Base-by-base conservation (phyloP, 1,140 invertebrate species). In the Pectinophora gossypiella region DNA sequence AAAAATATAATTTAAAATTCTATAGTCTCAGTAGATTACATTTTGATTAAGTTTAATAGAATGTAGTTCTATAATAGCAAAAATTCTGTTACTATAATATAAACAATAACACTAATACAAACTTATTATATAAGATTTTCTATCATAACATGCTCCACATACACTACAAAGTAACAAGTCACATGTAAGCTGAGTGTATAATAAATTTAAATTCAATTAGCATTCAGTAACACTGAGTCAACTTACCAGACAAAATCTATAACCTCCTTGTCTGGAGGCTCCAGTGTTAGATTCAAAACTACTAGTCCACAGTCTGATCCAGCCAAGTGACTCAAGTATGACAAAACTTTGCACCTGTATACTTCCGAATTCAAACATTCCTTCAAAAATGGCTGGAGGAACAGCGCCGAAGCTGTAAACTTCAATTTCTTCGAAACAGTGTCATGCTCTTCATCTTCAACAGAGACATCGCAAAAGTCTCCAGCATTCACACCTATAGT, bases 181-280 rank as follows among this genome's bases (percentile, higher is more conserved):
- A 5, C 9, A 32, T 2, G 27, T 32, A 32, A 12, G 27, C 1
- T 1, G n/a, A 23, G 10, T 4, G 22, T 23, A 23, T 5, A 23
- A 23, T 23, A 23, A 10, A 10, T 10, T 4, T 32, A 9, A 32
- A 32, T 32, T 32, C 2, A 32, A 32, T 32, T 32, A 32, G 27
- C 27, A 32, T 32, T 32, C 27, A 32, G 9, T 32, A n/a, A 32
- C 27, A 2, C 6, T 3, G 16, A 5, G 16, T 7, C 47, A 36
- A 74, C 79, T 88, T 87, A 92, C 92, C 92, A 93, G 51, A 87
- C 89, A 68, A 91, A 91, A 85, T 94, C 93, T 54, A 94, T 82
- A 32, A 92, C 89, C 66, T 94, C 90, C 50, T 75, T 88, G 20
- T 82, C 88, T 6, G 92, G 91, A 19, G 85, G 83, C 54, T 84